Evolutionary conservation across 2,888 invertebrate species (phyloP), one percentile per base, ranked within the genome.

Genomic region (Allolobophora icterica): DNA sequence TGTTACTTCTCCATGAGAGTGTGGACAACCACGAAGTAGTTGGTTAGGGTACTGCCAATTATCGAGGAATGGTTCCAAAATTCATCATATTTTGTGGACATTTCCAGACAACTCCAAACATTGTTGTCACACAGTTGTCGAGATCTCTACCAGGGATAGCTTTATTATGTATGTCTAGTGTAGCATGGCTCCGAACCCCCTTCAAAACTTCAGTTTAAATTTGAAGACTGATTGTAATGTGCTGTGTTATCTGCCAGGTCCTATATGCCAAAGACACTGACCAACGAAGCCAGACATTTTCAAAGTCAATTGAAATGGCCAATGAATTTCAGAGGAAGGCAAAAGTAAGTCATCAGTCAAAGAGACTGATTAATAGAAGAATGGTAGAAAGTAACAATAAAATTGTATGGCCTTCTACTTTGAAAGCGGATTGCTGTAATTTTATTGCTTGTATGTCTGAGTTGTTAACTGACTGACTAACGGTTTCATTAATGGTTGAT

Each of bases 221-320:
- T 71, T 71, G 1, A n/a, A 30, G 30, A 8, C n/a, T n/a, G 5
- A 35, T 87, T 38, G 4, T n/a, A 34, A 24, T 87, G 34, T 87
- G 34, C 35, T 5, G 13, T 87, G 35, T 87, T 19, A 21, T 87
- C 87, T n/a, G 33, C 13, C 93, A 97, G 96, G 98, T 99, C 95
- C 96, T 99, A 92, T 99, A 98, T 96, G 98, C 99, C 93, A 98
- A 98, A 96, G 98, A 99, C 96, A 97, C 98, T 89, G 99, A 99
- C 96, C 98, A 98, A 95, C 97, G 99, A 93, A 98, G 98, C 95
- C 97, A 97, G 92, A 99, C 99, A 0, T 99, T 99, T 96, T 98
- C 98, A 95, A 97, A 97, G 94, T 98, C 98, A 93, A 96, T 99
- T 93, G 96, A 96, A 58, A 97, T 99, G 96, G 99, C 99, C 11